Evolutionary conservation across 1,140 invertebrate species (phyloP).

Genomic region (Charaxes varanes): DNA sequence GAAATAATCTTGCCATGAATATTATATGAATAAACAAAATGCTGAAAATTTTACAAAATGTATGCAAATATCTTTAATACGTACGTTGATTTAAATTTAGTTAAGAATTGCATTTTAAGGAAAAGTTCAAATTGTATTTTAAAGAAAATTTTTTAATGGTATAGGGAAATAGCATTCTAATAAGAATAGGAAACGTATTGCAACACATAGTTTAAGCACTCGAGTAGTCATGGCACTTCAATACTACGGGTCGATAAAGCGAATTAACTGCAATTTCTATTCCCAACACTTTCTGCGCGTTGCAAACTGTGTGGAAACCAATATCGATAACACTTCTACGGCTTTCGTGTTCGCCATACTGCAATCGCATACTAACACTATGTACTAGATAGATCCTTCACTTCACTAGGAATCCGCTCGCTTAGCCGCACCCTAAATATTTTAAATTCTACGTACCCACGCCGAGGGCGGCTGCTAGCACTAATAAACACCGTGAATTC

Average conservation of each 20-base stretch:
- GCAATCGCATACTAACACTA: constrained; percentile 22
- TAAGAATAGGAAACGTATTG: background rate
- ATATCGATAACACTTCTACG: constrained; percentile 27
- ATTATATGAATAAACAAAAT: too few species aligned
- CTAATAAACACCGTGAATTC: constrained; percentile 69
- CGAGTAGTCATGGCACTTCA: constrained; percentile 1
- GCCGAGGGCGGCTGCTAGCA: constrained; percentile 69
- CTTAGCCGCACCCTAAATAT: constrained; percentile 52
- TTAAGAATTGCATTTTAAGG: too few species aligned
- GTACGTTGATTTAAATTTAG: too few species aligned
- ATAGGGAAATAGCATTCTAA: too few species aligned
- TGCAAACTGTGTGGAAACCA: constrained; percentile 23
- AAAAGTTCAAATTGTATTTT: too few species aligned
- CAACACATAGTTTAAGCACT: background rate
- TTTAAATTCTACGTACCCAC: constrained; percentile 67
- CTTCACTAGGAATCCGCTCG: constrained; percentile 20
- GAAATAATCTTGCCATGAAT: too few species aligned
- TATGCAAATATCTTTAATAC: too few species aligned
- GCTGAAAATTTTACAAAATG: too few species aligned
- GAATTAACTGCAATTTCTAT: constrained; percentile 18
- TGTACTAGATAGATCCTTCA: constrained; percentile 12
- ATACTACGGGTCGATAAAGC: background rate
- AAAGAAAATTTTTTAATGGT: too few species aligned
- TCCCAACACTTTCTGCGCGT: constrained; percentile 20
- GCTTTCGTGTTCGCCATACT: constrained; percentile 34